Evolutionary conservation across 2,888 invertebrate species (phyloP), one percentile per base, ranked within the genome.

Genomic region (Idaea aversata): DNA sequence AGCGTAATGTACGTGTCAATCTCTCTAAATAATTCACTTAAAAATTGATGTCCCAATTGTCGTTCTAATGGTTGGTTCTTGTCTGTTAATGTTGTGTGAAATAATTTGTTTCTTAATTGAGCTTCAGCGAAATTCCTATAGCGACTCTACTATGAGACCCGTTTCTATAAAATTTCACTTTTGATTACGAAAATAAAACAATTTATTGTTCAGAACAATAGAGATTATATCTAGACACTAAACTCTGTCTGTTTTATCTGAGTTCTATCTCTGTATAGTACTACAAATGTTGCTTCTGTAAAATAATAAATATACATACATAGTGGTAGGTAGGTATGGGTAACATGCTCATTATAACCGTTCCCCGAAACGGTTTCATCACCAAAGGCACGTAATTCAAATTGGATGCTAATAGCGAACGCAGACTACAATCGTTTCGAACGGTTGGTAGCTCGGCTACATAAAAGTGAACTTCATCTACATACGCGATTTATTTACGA

Each of bases 11-110:
- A 63, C 65, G 61, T 25, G 63, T 57, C 70, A 63, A 71, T 68
- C 68, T 47, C 63, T 65, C 64, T 59, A 63, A 71, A 74, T 72
- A 72, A 70, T 71, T 70, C 67, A 66, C 73, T 67, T 47, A 47
- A 47, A n/a, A 47, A 47, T 47, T 47, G 47, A 47, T 47, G 47
- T 47, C 13, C 47, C 47, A 47, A 47, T 47, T 47, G 47, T 47
- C 5, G 47, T 10, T 47, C 47, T 47, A 47, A 47, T 47, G 47
- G 47, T 47, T 47, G 47, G 13, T 47, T 47, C 13, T 47, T 13
- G 47, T 47, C 47, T 47, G 47, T 47, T 47, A 47, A 47, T 47
- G 47, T 47, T 47, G 47, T 47, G 47, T 47, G 47, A 13, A 47
- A 47, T 47, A 47, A 47, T 47, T 47, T 47, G 47, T 47, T 47